phyloP scores from a whole-genome alignment of 2,888 invertebrate species.

The Spilosoma lubricipeda region DNA sequence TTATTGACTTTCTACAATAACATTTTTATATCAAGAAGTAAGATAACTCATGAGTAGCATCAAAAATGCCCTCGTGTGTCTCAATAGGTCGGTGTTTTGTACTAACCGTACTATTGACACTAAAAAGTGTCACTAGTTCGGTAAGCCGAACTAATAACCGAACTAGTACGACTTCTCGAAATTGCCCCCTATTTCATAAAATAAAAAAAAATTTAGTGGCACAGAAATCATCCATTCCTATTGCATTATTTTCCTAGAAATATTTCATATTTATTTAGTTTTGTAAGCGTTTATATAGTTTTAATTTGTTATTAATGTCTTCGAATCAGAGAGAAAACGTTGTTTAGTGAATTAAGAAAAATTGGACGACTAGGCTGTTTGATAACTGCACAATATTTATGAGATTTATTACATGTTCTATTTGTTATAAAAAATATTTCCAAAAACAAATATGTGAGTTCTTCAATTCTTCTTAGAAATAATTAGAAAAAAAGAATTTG shows the following conservation, averaged over 20 bases:
- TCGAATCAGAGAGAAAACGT: neutral
- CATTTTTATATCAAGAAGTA: too few species aligned
- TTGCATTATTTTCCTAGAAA: neutral
- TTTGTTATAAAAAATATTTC: neutral
- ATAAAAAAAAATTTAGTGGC: neutral
- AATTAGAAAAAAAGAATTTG: too few species aligned
- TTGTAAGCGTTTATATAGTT: neutral
- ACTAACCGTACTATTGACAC: too few species aligned
- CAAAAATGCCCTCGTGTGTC: too few species aligned
- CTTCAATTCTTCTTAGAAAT: too few species aligned
- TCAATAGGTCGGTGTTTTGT: too few species aligned
- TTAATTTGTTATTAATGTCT: neutral
- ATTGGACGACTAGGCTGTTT: neutral
- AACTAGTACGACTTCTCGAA: neutral
- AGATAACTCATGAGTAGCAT: too few species aligned
- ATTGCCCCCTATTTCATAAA: too few species aligned
- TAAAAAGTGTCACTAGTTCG: too few species aligned
- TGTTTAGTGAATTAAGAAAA: neutral
- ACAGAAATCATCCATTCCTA: neutral
- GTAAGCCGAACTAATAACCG: too few species aligned
- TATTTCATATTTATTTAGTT: slow-evolving; percentile 4
- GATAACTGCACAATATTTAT: neutral
- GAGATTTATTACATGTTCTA: neutral
- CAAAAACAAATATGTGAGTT: neutral
- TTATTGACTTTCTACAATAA: too few species aligned